Conservation (phyloP, 2,888 invertebrate species). For the Drosophila fulvimacula region DNA sequence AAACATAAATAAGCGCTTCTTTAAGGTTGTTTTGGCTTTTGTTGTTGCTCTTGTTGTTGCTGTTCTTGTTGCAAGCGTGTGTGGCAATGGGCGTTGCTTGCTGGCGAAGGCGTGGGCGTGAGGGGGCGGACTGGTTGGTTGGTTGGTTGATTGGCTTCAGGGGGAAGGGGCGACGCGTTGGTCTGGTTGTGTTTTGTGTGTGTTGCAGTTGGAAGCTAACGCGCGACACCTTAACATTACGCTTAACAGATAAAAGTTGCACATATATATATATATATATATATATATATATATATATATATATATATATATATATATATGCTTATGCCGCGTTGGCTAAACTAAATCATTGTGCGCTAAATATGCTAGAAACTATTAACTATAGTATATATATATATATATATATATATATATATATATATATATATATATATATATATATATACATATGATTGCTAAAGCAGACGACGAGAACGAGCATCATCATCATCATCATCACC, state of each 20-base stretch:
- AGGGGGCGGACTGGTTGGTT: not conserved
- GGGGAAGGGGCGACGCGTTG: not conserved
- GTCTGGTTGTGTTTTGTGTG: slow-evolving; percentile 12
- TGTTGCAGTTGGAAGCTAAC: slow-evolving; percentile 20
- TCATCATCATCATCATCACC: slow-evolving; percentile 30
- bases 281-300: not conserved
- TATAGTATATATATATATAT: slow-evolving; percentile 6
- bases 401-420: slow-evolving; percentile 1
- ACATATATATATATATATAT: not conserved
- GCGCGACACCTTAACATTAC: slow-evolving; percentile 33
- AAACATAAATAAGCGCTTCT: slow-evolving; percentile 11
- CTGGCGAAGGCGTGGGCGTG: slow-evolving; percentile 1
- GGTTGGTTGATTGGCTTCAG: not conserved
- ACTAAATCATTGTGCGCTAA: slow-evolving; percentile 38
- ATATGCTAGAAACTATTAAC: slow-evolving; percentile 19
- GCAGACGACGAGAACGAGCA: slow-evolving; percentile 36
- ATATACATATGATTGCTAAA: slow-evolving; percentile 13
- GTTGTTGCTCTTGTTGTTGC: not conserved
- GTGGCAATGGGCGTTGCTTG: slow-evolving; percentile 14
- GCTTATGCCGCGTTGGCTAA: slow-evolving; percentile 16
- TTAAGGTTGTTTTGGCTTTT: not conserved
- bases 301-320: not conserved
- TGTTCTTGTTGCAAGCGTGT: slow-evolving; percentile 24
- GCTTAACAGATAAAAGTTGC: slow-evolving; percentile 12
- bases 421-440: slow-evolving; percentile 2